Evolutionary conservation across 2,888 invertebrate genomes (phyloP).

Genomic region (Monoplex corrugatus): DNA sequence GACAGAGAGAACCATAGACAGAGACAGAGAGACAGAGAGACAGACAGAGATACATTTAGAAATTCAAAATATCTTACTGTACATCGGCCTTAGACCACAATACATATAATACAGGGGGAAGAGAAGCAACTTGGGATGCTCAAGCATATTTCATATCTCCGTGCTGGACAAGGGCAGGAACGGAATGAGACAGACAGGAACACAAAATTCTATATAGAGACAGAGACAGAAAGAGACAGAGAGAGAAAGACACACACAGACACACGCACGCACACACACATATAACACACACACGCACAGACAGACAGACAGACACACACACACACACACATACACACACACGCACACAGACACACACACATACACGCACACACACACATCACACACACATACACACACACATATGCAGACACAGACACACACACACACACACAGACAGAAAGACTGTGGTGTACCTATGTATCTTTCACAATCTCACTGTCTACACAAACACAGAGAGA

Average conservation of each 20-base stretch:
- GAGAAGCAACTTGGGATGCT: too few relatives aligned
- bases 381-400: background rate
- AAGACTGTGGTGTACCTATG: too few relatives aligned
- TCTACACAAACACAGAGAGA: background rate
- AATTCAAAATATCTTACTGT: too few relatives aligned
- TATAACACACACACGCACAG: background rate
- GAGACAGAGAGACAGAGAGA: too few relatives aligned
- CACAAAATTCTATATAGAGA: conserved; percentile 2
- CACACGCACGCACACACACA: background rate
- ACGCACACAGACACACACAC: background rate
- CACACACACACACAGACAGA: background rate
- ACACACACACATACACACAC: background rate
- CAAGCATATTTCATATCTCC: too few relatives aligned
- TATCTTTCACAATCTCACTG: too few relatives aligned
- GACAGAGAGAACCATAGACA: too few relatives aligned
- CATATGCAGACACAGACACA: conserved; percentile 10
- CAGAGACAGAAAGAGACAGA: background rate
- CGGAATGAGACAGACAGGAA: background rate
- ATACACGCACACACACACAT: background rate
- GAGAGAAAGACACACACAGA: background rate
- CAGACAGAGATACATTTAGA: too few relatives aligned
- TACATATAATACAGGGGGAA: too few relatives aligned
- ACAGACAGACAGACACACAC: background rate
- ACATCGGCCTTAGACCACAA: too few relatives aligned
- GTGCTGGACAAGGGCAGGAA: background rate